These are phyloP conservation scores for Drosophila sechellia DNA, from an alignment of 1,140 invertebrate genomes.

Conservation along the genomic window DNA sequence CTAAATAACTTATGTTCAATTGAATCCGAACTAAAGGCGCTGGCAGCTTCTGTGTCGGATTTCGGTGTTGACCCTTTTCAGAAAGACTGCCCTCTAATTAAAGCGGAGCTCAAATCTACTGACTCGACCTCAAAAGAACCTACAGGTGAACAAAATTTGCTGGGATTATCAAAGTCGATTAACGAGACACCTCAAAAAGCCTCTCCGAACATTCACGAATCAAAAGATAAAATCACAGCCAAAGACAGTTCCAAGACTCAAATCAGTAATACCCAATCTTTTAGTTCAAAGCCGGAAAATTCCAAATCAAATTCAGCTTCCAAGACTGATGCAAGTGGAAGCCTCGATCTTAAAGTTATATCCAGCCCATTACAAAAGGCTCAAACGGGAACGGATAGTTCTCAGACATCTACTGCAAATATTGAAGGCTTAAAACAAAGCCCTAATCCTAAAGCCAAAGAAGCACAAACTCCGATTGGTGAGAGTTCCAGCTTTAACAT, in stretches of 20 bases:
- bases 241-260: background rate
- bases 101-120: background rate
- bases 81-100: background rate
- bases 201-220: no score
- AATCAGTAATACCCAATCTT: background rate
- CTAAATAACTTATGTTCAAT: background rate
- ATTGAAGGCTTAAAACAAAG: background rate
- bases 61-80: background rate
- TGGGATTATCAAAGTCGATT: background rate
- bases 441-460: no score
- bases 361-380: background rate
- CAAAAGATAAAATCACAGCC: no score
- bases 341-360: background rate
- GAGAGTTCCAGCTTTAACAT: slow-evolving; percentile 6
- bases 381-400: background rate
- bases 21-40: background rate
- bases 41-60: background rate
- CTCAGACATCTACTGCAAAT: background rate
- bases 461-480: background rate
- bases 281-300: background rate
- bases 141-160: background rate
- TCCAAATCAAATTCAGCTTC: background rate
- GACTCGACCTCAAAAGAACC: background rate
- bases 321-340: background rate
- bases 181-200: background rate